These are phyloP conservation scores for Crematogaster levior DNA, from an alignment of 2,888 invertebrate species.

Conservation along the genomic window DNA sequence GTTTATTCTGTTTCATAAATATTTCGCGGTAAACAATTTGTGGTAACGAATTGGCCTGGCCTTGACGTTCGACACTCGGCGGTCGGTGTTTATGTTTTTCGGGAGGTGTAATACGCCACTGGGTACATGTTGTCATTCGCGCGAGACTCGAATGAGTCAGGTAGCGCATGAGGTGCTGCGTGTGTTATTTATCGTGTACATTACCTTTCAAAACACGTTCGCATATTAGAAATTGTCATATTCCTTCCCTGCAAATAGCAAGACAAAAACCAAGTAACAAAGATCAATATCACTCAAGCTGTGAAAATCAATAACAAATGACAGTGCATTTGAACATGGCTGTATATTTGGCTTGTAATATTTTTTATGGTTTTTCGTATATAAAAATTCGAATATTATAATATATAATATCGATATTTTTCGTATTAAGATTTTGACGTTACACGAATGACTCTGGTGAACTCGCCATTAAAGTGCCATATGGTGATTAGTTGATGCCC, in stretches of 20 bases:
- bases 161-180: background rate
- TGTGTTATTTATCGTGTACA: background rate
- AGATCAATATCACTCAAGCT: background rate
- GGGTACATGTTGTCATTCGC: constrained; percentile 2
- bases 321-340: background rate
- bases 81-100: constrained; percentile 16
- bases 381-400: too few species aligned
- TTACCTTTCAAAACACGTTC: background rate
- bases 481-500: background rate
- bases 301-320: background rate
- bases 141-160: background rate
- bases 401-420: background rate
- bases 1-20: constrained; percentile 2
- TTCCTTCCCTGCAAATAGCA: background rate
- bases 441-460: background rate
- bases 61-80: background rate
- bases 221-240: background rate
- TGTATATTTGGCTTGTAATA: background rate
- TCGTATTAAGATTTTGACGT: background rate
- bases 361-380: too few species aligned
- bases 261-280: background rate
- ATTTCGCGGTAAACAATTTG: constrained; percentile 12
- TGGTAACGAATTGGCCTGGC: constrained; percentile 5
- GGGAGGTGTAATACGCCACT: background rate
- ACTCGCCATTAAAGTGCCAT: background rate